phyloP scores from a whole-genome alignment of 2,113 vertebrate genomes.

The Oxyruncus cristatus region DNA sequence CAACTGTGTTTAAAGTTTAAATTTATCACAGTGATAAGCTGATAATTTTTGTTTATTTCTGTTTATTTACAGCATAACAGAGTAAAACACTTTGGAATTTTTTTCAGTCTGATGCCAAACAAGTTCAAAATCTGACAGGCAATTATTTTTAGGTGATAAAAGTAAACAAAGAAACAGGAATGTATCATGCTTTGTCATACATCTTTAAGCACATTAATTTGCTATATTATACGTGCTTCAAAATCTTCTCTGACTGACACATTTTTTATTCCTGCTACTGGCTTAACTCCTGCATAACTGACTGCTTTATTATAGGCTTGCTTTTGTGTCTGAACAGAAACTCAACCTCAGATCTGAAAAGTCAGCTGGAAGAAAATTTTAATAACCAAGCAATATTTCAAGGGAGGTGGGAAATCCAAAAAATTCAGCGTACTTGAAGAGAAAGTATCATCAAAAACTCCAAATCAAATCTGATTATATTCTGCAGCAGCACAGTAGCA shows the following conservation, averaged over 20 bases:
- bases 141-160: background rate
- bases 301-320: background rate
- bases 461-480: background rate
- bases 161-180: background rate
- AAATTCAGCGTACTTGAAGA: background rate
- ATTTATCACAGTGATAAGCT: background rate
- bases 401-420: fast-evolving
- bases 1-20: background rate
- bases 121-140: background rate
- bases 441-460: background rate
- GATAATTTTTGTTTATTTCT: background rate
- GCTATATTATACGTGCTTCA: background rate
- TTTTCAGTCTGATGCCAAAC: background rate
- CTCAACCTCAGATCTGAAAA: background rate
- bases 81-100: background rate
- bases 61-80: background rate
- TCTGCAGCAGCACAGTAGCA: background rate
- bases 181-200: background rate
- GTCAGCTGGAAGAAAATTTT: background rate
- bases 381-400: background rate
- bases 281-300: background rate
- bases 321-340: background rate
- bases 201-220: background rate
- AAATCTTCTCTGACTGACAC: background rate
- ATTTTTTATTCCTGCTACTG: background rate